phyloP scores from a whole-genome alignment of 2,888 invertebrate species.

The Achlya flavicornis region DNA sequence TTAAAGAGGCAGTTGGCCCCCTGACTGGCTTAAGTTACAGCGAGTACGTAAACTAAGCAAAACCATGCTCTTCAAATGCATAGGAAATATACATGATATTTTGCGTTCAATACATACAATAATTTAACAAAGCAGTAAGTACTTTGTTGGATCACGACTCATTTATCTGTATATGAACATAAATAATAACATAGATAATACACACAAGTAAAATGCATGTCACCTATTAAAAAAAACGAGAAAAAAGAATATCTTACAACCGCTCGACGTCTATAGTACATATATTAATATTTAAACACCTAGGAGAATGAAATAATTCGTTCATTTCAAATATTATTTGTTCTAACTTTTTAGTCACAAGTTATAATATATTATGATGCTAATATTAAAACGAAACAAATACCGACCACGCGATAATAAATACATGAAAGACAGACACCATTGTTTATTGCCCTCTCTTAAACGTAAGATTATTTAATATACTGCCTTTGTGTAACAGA shows the following conservation, averaged over 20 bases:
- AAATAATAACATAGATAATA: not conserved
- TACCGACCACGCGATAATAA: not conserved
- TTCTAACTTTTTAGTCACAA: conserved; percentile 15
- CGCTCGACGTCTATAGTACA: conserved; percentile 17
- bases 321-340: conserved; percentile 13
- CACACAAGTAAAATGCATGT: conserved; percentile 14
- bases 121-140: not conserved
- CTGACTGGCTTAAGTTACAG: not conserved
- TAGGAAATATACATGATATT: not conserved
- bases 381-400: not conserved
- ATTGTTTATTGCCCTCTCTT: too few species aligned
- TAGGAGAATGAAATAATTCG: conserved; percentile 9
- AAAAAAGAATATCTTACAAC: conserved; percentile 37
- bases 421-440: too few species aligned
- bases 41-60: not conserved
- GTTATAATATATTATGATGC: not conserved
- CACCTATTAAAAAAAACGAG: conserved; percentile 14
- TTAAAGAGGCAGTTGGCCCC: too few species aligned
- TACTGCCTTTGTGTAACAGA: not conserved
- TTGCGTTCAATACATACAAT: not conserved
- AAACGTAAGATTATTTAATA: not conserved
- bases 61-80: not conserved
- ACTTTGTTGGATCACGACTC: not conserved
- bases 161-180: not conserved
- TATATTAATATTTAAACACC: conserved; percentile 4